Conservation (phyloP, 1,140 invertebrate species). For the Liolophura sinensis region DNA sequence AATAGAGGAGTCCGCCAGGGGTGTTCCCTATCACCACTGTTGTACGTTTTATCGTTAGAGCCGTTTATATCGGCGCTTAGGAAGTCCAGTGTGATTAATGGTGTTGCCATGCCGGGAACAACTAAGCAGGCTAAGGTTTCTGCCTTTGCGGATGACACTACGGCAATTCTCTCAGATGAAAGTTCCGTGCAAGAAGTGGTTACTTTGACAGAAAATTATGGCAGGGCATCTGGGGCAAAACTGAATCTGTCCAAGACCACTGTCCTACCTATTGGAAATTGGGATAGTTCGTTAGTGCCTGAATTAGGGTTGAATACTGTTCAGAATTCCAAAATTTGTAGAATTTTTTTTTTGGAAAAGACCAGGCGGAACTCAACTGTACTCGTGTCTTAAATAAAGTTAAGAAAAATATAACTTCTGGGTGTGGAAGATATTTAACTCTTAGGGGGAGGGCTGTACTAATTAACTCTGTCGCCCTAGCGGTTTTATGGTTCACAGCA, state of each 20-base stretch:
- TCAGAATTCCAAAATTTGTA: neutral
- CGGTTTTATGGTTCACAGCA: neutral
- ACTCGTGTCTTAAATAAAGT: too few relatives aligned
- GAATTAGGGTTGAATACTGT: neutral
- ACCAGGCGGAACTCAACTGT: too few relatives aligned
- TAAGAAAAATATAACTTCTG: neutral
- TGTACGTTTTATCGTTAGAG: slow-evolving; percentile 55
- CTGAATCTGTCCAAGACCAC: neutral
- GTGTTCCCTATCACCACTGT: slow-evolving; percentile 44
- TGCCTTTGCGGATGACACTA: slow-evolving; percentile 7
- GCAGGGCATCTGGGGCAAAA: slow-evolving; percentile 6
- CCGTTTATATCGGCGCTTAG: slow-evolving; percentile 10
- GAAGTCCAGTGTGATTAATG: neutral
- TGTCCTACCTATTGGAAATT: neutral
- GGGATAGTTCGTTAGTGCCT: neutral
- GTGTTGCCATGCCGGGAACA: neutral
- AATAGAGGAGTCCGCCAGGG: slow-evolving; percentile 50
- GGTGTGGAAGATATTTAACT: neutral
- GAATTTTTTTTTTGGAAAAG: neutral
- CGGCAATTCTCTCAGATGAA: neutral
- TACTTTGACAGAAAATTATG: neutral
- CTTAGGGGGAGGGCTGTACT: neutral
- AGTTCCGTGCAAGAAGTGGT: slow-evolving; percentile 2
- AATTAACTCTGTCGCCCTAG: neutral
- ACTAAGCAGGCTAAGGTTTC: neutral